These are phyloP conservation scores for Drosophila putrida DNA, from an alignment of 2,888 invertebrate species.

Conservation along the genomic window DNA sequence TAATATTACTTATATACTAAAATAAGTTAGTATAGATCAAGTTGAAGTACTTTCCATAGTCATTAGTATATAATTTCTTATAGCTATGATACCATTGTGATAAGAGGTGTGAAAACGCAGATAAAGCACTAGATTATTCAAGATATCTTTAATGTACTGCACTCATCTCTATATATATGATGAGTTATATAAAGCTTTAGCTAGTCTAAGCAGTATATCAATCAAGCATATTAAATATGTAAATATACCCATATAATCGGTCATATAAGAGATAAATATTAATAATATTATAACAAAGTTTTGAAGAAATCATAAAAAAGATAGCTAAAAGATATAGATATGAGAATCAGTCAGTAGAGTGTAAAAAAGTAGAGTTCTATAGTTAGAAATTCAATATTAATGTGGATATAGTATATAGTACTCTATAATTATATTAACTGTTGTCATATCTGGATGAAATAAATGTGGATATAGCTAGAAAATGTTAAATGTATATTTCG, in stretches of 20 bases:
- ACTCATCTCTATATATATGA: neutral
- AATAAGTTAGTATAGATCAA: neutral
- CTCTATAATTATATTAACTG: no score
- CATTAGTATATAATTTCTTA: neutral
- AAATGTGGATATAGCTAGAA: neutral
- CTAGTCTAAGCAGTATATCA: neutral
- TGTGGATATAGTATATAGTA: neutral
- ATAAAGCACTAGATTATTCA: slow-evolving; percentile 2
- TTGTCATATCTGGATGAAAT: no score
- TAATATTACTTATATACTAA: neutral
- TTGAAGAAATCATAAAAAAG: no score
- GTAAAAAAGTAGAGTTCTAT: no score
- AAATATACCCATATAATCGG: no score
- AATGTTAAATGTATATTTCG: no score
- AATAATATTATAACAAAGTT: no score
- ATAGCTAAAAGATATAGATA: neutral
- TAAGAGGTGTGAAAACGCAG: slow-evolving; percentile 7
- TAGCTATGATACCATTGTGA: neutral
- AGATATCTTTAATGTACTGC: slow-evolving; percentile 5
- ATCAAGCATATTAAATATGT: no score
- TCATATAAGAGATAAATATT: neutral
- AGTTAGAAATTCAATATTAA: neutral
- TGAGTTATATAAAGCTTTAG: neutral
- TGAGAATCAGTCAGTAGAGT: neutral
- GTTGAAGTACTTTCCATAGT: neutral